Base-by-base conservation (phyloP, 2,797 vertebrate genomes). In the Catharus ustulatus region DNA sequence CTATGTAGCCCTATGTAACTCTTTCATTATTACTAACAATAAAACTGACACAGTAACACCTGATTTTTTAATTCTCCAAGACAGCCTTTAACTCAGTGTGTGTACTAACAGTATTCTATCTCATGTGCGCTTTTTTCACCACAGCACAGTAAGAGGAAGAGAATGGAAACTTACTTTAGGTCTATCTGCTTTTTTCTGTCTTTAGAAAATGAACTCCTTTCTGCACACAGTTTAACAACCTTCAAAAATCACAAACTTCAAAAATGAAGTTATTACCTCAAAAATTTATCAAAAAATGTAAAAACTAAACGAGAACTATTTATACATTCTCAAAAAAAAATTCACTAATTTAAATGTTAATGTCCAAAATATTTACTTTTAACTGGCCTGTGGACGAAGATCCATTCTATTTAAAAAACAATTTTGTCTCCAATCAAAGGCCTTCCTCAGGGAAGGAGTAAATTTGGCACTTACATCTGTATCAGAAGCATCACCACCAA, bases 401-500 rank as follows among this genome's bases (percentile, higher is more conserved):
- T 16, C 16, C 27, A 40, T 34, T 77, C 89, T 38, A 77, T 46
- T 66, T 75, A 15, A 69, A 59, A 68, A 69, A 17, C 3, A 67
- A 40, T 57, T 91, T 67, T 78, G 4, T 34, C 43, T 89, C 46
- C 13, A 77, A 17, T 13, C 19, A 74, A 87, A 68, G 2, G 4
- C 38, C 42, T 40, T 82, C 74, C 29, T 84, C 57, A 85, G 66
- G 68, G 62, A 62, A 57, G 32, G 6, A 74, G 4, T 38, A 77
- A 67, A 42, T 89, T 46, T 22, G 11, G 17, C 55, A 95, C 98
- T 98, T 96, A 99, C 99, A 84, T 99, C 99, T 84, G 96, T 98
- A 93, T 99, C 98, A 62, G 98, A 99, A 79, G 97, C 98, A 88
- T 98, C 98, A 40, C 94, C 98, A 24, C 92, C 97, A 87, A 97